Evolutionary conservation across 2,797 vertebrate species (phyloP).

Genomic region (Pygocentrus nattereri): DNA sequence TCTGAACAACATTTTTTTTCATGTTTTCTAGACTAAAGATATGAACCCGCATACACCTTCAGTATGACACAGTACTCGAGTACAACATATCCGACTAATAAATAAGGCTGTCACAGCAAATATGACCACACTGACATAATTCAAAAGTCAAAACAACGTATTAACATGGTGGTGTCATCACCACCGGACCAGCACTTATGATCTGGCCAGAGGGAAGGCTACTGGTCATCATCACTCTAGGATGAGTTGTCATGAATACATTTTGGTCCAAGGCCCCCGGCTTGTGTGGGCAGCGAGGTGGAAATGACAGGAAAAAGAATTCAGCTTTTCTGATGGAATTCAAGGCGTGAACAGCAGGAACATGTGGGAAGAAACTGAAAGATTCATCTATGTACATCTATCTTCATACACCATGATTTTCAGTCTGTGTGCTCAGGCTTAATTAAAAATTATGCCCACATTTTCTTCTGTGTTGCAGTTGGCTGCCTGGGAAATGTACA

Average conservation of each 20-base stretch:
- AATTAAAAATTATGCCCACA: too few species aligned
- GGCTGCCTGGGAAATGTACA: too few species aligned
- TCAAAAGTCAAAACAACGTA: conserved; percentile 5
- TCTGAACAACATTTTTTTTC: too few species aligned
- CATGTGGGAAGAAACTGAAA: background rate
- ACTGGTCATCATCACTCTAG: background rate
- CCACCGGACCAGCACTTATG: background rate
- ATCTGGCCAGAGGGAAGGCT: background rate
- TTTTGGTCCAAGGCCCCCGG: background rate
- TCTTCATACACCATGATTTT: background rate
- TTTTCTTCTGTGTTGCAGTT: too few species aligned
- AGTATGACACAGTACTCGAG: background rate
- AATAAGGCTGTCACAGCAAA: background rate
- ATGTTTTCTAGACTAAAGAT: too few species aligned
- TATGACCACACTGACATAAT: conserved; percentile 2
- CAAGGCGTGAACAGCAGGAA: background rate
- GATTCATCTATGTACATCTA: background rate
- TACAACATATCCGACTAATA: background rate
- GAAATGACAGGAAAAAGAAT: background rate
- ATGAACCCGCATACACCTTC: background rate
- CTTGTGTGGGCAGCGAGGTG: background rate
- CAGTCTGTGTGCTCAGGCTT: too few species aligned
- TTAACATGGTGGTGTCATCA: conserved; percentile 6
- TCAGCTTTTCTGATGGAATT: background rate
- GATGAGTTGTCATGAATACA: background rate